Conservation (phyloP, 2,113 vertebrate genomes). For the Oreochromis spilurus region DNA sequence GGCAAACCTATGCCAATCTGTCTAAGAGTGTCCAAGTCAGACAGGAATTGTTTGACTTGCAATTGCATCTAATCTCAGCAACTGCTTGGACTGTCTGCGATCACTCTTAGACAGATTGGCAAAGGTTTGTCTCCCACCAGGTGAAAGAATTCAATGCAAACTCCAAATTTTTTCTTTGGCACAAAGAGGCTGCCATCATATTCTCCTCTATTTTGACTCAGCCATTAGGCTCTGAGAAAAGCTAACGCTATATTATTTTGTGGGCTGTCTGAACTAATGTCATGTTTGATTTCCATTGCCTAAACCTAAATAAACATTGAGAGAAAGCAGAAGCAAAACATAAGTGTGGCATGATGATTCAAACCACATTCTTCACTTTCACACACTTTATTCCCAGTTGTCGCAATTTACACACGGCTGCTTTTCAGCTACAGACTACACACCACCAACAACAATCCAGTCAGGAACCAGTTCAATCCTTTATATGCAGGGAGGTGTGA, state of each 20-base stretch:
- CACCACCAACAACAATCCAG: background rate
- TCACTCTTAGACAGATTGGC: rapidly evolving
- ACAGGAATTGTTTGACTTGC: background rate
- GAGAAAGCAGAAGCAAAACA: background rate
- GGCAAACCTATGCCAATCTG: background rate
- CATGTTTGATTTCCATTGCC: background rate
- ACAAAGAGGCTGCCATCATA: background rate
- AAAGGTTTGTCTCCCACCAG: background rate
- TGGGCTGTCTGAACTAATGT: background rate
- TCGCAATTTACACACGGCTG: background rate
- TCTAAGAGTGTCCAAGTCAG: background rate
- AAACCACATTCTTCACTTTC: background rate
- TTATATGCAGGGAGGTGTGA: background rate
- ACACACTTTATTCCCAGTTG: background rate
- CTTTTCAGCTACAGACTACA: background rate
- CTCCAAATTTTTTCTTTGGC: background rate
- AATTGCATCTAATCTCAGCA: background rate
- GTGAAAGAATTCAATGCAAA: background rate
- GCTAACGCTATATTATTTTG: background rate
- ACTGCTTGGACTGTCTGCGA: background rate
- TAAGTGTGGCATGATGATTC: background rate
- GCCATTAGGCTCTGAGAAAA: background rate
- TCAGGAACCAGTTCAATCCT: background rate
- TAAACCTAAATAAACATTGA: background rate
- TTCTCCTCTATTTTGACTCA: background rate